These are phyloP conservation scores for Bos javanicus DNA, from an alignment of 2,113 vertebrate genomes.

Conservation along the genomic window DNA sequence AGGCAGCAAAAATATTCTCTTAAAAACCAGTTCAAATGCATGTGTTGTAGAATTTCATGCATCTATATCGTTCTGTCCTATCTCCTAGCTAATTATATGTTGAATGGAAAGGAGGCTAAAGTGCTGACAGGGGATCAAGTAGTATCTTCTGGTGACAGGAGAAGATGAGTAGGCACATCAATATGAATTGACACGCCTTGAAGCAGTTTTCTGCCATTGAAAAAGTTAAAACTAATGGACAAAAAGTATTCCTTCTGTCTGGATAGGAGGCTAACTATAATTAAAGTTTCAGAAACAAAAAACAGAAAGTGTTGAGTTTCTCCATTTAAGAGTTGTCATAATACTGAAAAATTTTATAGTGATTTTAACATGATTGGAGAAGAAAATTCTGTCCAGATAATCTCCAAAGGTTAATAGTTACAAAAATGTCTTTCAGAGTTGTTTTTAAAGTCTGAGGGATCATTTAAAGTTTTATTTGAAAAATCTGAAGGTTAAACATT, in stretches of 20 bases:
- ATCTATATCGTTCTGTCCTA: neutral
- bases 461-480: neutral
- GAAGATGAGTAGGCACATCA: slow-evolving; percentile 29
- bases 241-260: slow-evolving; percentile 21
- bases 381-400: neutral
- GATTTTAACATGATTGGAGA: neutral
- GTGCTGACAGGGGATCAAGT: neutral
- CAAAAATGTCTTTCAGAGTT: neutral
- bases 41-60: slow-evolving; percentile 5
- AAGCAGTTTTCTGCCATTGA: slow-evolving; percentile 40
- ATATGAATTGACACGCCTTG: slow-evolving; percentile 7
- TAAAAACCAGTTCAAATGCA: neutral
- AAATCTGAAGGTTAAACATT: neutral
- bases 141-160: slow-evolving; percentile 5
- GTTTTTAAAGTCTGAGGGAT: neutral
- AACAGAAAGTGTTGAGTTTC: neutral
- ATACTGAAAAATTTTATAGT: neutral
- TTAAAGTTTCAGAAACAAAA: slow-evolving; percentile 37
- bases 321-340: neutral
- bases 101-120: slow-evolving; percentile 6
- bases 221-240: slow-evolving; percentile 46
- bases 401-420: neutral
- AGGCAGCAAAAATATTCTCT: slow-evolving; percentile 17
- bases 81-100: neutral
- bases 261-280: neutral